These are phyloP conservation scores for Salarias fasciatus DNA, from an alignment of 2,797 vertebrate genomes.

Conservation along the genomic window DNA sequence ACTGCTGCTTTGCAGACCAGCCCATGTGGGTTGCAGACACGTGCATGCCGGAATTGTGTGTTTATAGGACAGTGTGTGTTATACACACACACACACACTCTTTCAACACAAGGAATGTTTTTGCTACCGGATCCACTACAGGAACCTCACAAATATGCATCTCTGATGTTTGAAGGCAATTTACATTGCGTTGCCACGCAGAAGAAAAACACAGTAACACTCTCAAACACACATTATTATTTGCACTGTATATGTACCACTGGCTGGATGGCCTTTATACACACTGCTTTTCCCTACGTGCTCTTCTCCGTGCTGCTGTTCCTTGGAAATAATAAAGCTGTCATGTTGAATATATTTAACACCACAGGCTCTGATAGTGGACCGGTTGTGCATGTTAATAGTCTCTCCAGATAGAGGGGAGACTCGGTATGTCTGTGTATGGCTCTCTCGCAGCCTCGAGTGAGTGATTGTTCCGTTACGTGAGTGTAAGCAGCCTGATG, in stretches of 20 bases:
- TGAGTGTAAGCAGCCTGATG: slow-evolving; percentile 57
- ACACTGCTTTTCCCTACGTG: slow-evolving; percentile 16
- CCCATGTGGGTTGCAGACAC: slow-evolving; percentile 24
- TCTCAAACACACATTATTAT: neutral
- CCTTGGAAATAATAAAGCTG: slow-evolving; percentile 63
- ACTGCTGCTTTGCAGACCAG: neutral
- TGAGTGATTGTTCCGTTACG: slow-evolving; percentile 75
- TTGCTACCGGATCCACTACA: too few relatives aligned
- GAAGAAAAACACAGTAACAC: too few relatives aligned
- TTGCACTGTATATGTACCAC: slow-evolving; percentile 1
- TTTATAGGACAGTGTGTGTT: slow-evolving; percentile 14
- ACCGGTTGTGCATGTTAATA: slow-evolving; percentile 46
- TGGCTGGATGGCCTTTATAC: slow-evolving; percentile 9
- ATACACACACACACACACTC: slow-evolving; percentile 15
- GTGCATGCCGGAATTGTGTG: slow-evolving; percentile 13
- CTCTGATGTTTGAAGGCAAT: too few relatives aligned
- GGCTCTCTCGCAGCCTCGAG: slow-evolving; percentile 49
- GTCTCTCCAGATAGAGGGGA: slow-evolving; percentile 66
- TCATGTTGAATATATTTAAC: slow-evolving; percentile 59
- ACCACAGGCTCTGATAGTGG: slow-evolving; percentile 55
- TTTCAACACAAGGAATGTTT: too few relatives aligned
- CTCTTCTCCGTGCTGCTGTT: slow-evolving; percentile 22
- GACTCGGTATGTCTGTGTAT: slow-evolving; percentile 50
- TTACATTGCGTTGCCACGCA: too few relatives aligned
- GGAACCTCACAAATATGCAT: too few relatives aligned